Evolutionary conservation across 1,140 invertebrate genomes (phyloP).

Genomic region (Caerostris darwini): DNA sequence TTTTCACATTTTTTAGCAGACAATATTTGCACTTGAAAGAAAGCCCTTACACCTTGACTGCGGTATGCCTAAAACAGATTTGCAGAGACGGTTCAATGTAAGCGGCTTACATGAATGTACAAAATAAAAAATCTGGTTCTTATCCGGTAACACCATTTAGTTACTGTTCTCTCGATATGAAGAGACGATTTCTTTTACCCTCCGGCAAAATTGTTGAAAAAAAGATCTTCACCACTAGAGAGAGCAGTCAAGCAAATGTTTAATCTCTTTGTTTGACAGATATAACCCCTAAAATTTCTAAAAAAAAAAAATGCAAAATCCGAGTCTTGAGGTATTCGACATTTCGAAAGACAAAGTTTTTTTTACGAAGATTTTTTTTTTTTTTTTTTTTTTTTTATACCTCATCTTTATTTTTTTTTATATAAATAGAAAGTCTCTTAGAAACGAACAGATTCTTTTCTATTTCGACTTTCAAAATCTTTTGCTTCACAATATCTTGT

Average conservation of each 20-base stretch:
- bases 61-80: background rate
- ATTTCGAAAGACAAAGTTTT: conserved; percentile 17
- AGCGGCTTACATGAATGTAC: background rate
- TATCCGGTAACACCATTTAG: background rate
- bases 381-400: background rate
- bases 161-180: background rate
- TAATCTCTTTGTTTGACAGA: conserved; percentile 44
- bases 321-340: background rate
- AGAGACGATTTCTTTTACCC: background rate
- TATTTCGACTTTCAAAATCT: conserved; percentile 38
- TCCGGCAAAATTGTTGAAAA: background rate
- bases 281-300: conserved; percentile 24
- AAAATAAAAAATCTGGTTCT: background rate
- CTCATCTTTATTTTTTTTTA: background rate
- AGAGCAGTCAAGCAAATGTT: conserved; percentile 10
- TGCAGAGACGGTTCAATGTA: background rate
- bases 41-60: background rate
- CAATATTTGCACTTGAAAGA: background rate
- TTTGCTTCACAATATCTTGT: conserved; percentile 48
- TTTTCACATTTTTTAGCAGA: background rate
- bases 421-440: background rate
- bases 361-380: too few species aligned
- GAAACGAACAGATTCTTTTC: conserved; percentile 29
- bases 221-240: background rate
- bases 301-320: conserved; percentile 38